Base-by-base conservation (phyloP, 2,113 vertebrate species). In the Gallinago paraguaiae region DNA sequence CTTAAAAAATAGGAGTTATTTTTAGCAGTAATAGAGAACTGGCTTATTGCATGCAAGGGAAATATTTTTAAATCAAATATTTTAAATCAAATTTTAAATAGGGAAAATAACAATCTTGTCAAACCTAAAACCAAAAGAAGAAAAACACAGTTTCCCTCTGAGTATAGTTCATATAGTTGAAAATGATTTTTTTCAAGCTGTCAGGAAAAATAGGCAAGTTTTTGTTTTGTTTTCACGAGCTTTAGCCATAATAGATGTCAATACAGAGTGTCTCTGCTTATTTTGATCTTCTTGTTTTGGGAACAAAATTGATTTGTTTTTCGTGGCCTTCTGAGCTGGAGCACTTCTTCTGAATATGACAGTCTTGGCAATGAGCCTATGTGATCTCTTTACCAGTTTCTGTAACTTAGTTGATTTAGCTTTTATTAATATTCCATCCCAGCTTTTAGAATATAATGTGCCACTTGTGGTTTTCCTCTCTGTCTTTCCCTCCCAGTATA, bases 281-380 rank as follows among this genome's bases (percentile, higher is more conserved):
- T 72, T 93, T 93, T 95, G 51, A 84, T 90, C 90, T 61, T 82
- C 74, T 83, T 1, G 0, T 84, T 93, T 92, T 60, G 92, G 48
- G 39, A 92, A 86, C 69, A 4, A 54, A 92, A 95, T 93, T 75
- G 65, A 82, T 94, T 79, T 84, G 27, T 23, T 80, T 92, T 84
- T 83, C 1, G 0, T 89, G 77, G 65, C 67, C 51, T 90, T 93
- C 65, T 59, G 63, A 88, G 37, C 16, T 63, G 61, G 22, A 82
- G 51, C 41, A 77, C 57, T 94, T 82, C 70, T 91, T 54, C 51
- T 94, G 90, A 87, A 86, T 93, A 70, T 90, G 70, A 82, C 71
- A 88, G 56, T 69, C 54, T 89, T 90, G 63, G 70, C 78, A 74
- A 31, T n/a, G 82, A 85, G 75, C 75, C 90, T 69, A 16, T 69